phyloP scores from a whole-genome alignment of 37 sponge, comb jelly and placozoan species.

The Spongia lamella region DNA sequence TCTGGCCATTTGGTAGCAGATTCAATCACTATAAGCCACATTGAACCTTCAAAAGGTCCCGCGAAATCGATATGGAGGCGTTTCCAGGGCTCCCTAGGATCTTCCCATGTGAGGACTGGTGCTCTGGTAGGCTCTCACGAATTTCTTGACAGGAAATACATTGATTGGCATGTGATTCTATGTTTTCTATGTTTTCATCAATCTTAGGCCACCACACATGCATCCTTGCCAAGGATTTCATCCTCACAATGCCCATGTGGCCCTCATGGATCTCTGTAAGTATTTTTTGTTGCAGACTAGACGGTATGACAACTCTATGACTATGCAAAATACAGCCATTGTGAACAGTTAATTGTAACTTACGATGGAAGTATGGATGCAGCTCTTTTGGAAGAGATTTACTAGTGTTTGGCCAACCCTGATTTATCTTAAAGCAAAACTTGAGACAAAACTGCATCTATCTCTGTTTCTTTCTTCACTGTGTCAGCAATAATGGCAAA shows the following conservation, averaged over 20 bases:
- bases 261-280: constrained; percentile 1
- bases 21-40: constrained; percentile 8
- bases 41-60: constrained; percentile 1
- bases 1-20: constrained; percentile 1
- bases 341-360: not conserved
- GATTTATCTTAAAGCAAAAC: not conserved
- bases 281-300: constrained; percentile 5
- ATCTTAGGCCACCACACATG: constrained; percentile 31
- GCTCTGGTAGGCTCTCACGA: not conserved
- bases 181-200: constrained; percentile 4
- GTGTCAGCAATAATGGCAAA: not conserved
- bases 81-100: constrained; percentile 9
- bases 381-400: too few species aligned
- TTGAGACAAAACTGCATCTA: not conserved
- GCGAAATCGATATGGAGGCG: constrained; percentile 27
- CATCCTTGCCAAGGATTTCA: constrained; percentile 22
- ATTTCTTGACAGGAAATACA: constrained; percentile 14
- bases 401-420: not conserved
- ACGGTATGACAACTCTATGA: constrained; percentile 13
- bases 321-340: constrained; percentile 18
- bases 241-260: constrained; percentile 9
- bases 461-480: not conserved
- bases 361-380: too few species aligned
- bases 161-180: constrained; percentile 1
- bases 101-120: constrained; percentile 30